phyloP scores from a whole-genome alignment of 2,113 vertebrate genomes.

The Nesogale talazaci region DNA sequence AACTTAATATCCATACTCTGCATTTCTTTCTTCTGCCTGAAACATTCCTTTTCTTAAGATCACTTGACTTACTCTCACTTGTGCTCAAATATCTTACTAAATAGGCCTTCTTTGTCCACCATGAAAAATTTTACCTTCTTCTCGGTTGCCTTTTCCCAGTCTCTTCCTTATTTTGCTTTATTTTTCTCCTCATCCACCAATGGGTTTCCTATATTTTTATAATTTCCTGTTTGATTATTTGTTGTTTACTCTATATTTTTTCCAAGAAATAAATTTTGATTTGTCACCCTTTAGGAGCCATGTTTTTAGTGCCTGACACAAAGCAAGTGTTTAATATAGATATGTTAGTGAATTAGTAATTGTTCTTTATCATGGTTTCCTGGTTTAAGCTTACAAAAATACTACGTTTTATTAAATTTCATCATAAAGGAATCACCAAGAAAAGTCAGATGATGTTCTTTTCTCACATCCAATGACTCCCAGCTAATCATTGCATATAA shows the following conservation, averaged over 20 bases:
- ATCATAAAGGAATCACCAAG: background rate
- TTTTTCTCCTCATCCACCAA: background rate
- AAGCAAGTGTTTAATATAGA: background rate
- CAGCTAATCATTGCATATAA: background rate
- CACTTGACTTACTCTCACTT: no score
- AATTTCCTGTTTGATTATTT: background rate
- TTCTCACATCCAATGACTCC: background rate
- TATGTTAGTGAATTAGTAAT: background rate
- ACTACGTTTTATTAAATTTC: background rate
- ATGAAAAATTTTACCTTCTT: background rate
- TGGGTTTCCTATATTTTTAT: background rate
- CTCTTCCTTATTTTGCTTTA: background rate
- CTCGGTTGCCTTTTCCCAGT: background rate
- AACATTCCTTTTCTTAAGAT: background rate
- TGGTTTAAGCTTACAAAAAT: background rate
- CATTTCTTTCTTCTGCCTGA: background rate
- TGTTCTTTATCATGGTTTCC: background rate
- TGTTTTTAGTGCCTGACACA: background rate
- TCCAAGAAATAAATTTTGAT: background rate
- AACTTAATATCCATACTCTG: accelerated
- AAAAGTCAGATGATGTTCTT: background rate
- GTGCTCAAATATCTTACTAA: background rate
- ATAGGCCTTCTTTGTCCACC: background rate
- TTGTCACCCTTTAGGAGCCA: background rate
- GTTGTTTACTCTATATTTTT: background rate